Base-by-base conservation (phyloP, 2,888 invertebrate genomes). In the Automeris io region DNA sequence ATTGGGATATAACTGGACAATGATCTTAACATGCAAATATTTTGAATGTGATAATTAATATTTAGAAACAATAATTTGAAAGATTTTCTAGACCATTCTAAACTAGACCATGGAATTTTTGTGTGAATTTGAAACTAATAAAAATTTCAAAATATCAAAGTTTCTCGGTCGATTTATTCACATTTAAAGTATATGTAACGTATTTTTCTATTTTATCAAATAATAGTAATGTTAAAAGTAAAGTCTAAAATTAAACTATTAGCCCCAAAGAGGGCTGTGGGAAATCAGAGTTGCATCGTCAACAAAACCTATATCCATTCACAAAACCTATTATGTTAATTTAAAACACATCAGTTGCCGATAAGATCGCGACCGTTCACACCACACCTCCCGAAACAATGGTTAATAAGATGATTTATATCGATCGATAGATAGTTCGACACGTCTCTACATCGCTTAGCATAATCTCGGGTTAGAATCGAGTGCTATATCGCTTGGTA, bases 351-450 rank as follows among this genome's bases (percentile, higher is more conserved):
- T 85, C 82, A 75, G 72, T 63, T 45, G 38, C 40, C 54, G 83
- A 85, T 85, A 83, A 63, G 62, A 86, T 86, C 82, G 51, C 62
- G 64, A 61, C 73, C 75, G 78, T 85, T 85, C 86, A 82, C 86
- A 82, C 83, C 83, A 85, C 86, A 83, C 86, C 85, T 85, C 75
- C 83, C 80, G 74, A 85, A 86, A 86, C 86, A 86, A 86, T 85
- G 83, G 81, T 85, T 85, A 86, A 86, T 86, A 86, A 81, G 81
- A 83, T 86, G 86, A 86, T 85, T 81, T 85, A 85, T 86, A 86
- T 86, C 79, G 82, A 81, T 73, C 62, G 64, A 77, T 82, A 83
- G 82, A 80, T 70, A 67, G 70, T 70, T 74, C 77, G 79, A 82
- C 83, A 80, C 79, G 79, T 80, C 78, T 71, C 66, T 63, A 83